Evolutionary conservation across 2,797 vertebrate species (phyloP).

Genomic region (Molossus alvarezi): DNA sequence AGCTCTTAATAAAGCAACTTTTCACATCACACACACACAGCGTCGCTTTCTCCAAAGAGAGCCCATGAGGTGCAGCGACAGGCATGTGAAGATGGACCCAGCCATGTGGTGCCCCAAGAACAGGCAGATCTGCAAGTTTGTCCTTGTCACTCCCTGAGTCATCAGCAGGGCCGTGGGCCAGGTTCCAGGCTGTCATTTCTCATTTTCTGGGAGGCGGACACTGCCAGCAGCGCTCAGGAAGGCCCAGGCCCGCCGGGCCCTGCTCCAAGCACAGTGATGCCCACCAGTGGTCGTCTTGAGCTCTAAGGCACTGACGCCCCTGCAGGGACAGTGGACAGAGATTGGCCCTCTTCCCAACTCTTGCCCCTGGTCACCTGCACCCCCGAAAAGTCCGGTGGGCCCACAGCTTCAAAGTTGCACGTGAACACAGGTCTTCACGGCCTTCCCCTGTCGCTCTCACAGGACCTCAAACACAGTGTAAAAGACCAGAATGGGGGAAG

Average conservation of each 20-base stretch:
- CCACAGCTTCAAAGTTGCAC: background rate
- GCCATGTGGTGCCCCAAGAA: background rate
- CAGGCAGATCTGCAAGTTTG: background rate
- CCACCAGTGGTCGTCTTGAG: background rate
- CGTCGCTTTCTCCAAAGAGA: background rate
- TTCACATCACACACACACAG: background rate
- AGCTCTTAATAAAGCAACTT: background rate
- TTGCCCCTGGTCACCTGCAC: background rate
- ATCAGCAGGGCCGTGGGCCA: background rate
- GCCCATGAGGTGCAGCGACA: background rate
- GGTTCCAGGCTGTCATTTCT: background rate
- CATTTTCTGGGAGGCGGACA: background rate
- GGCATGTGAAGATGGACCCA: background rate
- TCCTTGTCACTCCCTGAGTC: background rate
- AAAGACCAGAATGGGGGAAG: background rate
- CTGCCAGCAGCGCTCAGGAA: background rate
- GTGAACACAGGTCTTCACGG: background rate
- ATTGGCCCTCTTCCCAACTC: background rate
- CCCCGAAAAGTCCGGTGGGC: background rate
- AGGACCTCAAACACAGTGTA: background rate
- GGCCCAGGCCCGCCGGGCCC: background rate
- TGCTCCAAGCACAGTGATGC: background rate
- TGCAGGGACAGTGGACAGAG: background rate
- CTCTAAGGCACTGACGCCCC: background rate
- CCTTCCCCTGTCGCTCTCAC: background rate